These are phyloP conservation scores for Adoxophyes honmai DNA, from an alignment of 1,140 invertebrate species.

Conservation along the genomic window DNA sequence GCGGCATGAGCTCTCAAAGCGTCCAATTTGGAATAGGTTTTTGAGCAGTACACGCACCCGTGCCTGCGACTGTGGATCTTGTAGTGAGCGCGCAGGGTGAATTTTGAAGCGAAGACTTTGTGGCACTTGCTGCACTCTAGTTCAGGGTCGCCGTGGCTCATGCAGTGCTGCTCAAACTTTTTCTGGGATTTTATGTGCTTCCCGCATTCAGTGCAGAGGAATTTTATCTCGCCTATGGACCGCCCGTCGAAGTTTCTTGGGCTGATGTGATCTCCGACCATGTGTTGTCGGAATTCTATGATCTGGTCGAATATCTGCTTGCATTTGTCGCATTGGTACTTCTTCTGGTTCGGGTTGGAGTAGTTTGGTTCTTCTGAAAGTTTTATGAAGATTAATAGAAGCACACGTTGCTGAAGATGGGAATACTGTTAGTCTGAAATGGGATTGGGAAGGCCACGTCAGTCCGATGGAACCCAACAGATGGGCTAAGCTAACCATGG, in stretches of 20 bases:
- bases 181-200: constrained; percentile 56
- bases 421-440: too few relatives aligned
- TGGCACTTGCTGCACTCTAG: constrained; percentile 64
- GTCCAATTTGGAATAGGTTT: constrained; percentile 39
- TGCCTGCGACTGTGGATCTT: constrained; percentile 77
- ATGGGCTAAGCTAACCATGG: too few relatives aligned
- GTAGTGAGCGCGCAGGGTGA: constrained; percentile 64
- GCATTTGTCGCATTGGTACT: constrained; percentile 66
- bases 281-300: constrained; percentile 51
- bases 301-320: constrained; percentile 60
- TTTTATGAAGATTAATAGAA: background rate
- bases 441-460: too few relatives aligned
- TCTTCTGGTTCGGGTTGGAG: constrained; percentile 37
- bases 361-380: constrained; percentile 19
- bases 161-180: constrained; percentile 59
- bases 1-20: constrained; percentile 46
- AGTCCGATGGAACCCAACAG: too few relatives aligned
- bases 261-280: constrained; percentile 42
- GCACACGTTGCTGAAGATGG: too few relatives aligned
- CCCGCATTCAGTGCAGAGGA: constrained; percentile 55
- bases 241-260: constrained; percentile 14
- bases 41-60: constrained; percentile 68
- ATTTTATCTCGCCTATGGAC: constrained; percentile 32
- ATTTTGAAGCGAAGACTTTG: constrained; percentile 72
- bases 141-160: constrained; percentile 65